Base-by-base conservation (phyloP, 1,140 invertebrate species). In the Papilio machaon region DNA sequence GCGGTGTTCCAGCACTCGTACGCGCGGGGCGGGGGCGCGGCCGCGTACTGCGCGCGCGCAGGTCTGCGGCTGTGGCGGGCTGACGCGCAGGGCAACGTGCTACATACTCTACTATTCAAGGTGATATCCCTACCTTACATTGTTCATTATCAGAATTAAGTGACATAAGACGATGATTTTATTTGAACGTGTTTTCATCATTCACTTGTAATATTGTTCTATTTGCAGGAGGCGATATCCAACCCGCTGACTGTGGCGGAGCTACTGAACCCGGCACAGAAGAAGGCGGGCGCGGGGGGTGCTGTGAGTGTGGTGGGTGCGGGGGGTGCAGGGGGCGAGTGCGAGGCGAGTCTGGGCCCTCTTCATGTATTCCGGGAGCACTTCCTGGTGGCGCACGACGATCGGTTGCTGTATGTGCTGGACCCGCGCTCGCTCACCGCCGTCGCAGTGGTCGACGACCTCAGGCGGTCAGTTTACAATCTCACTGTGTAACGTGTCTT, bases 81-180 rank as follows among this genome's bases (percentile, higher is more conserved):
- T 13, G 96, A 97, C 92, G 93, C 95, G 79, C 88, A 95, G 81
- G 98, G 98, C 9, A 95, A 95, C 86, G 98, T 99, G n/a, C 90
- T 96, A n/a, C 97, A 97, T 94, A 98, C 98, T 1, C 94, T 98
- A 46, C 96, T 98, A 15, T 98, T 98, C 89, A 98, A 97, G 95
- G 97, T 97, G 46, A 46, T 54, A 19, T 47, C 78, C 30, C 2
- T 43, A 43, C 4, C 38, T 43, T 7, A 43, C 38, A 43, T 43
- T 43, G 38, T 4, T 43, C 38, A 6, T 43, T 43, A 43, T 43
- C 38, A 43, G 3, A 7, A 43, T 43, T 1, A 43, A 43, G 4
- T 43, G 38, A 43, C 38, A 7, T 43, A 7, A 2, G 38, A 43
- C 4, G 2, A 30, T 30, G 23, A 30, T 30, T 30, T 30, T n/a